Percentiles rank a stretch among this genome's conserved stretches.
phyloP scores from a whole-genome alignment of 2,888 invertebrate species.

The Panzeria rudis region DNA sequence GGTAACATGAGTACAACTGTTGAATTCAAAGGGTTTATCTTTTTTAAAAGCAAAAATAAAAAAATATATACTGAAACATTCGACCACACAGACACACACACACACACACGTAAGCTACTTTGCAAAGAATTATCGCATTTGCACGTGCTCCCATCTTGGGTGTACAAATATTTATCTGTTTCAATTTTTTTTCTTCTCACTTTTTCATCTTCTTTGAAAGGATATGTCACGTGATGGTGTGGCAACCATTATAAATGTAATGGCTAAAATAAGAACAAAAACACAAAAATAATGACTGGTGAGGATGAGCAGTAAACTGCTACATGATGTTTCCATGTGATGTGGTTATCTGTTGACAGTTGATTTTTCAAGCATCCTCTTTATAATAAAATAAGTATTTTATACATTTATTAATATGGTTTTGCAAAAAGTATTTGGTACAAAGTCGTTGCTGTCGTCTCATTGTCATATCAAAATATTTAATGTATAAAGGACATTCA shows the following conservation, averaged over 20 bases:
- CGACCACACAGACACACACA: constrained; percentile 12
- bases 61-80: constrained; percentile 36
- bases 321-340: constrained; percentile 14
- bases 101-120: constrained; percentile 63
- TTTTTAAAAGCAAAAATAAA: neutral
- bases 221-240: constrained; percentile 69
- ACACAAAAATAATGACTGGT: constrained; percentile 47
- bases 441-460: constrained; percentile 66
- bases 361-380: constrained; percentile 62
- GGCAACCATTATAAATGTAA: constrained; percentile 69
- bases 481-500: constrained; percentile 70
- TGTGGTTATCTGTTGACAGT: constrained; percentile 57
- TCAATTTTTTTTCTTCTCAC: neutral
- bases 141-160: constrained; percentile 69
- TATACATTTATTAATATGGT: constrained; percentile 47
- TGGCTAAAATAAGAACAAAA: constrained; percentile 58
- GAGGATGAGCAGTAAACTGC: constrained; percentile 1
- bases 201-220: constrained; percentile 34
- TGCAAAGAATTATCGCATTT: constrained; percentile 68
- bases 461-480: constrained; percentile 71
- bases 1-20: constrained; percentile 57
- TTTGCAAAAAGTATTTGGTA: constrained; percentile 30
- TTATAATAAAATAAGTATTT: constrained; percentile 69
- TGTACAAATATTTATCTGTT: constrained; percentile 53
- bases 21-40: constrained; percentile 66